Evolutionary conservation across 2,113 vertebrate genomes (phyloP).

Genomic region (Cebus imitator): DNA sequence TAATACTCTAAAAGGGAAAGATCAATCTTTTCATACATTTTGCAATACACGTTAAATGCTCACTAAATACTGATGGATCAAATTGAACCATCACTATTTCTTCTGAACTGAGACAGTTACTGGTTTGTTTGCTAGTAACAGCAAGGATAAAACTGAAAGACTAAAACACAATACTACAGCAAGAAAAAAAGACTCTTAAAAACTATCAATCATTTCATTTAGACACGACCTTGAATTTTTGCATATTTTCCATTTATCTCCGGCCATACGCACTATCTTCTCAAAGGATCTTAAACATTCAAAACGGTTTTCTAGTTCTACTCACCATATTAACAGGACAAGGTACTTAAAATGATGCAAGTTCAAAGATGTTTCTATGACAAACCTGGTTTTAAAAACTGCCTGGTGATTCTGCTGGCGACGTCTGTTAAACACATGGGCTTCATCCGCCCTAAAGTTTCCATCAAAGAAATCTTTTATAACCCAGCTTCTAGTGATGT

Average conservation of each 20-base stretch:
- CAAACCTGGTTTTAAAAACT: constrained; percentile 20
- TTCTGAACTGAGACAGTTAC: neutral
- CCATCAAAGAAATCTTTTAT: constrained; percentile 35
- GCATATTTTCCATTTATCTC: neutral
- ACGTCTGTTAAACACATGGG: constrained; percentile 46
- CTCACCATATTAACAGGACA: neutral
- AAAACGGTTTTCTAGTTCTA: neutral
- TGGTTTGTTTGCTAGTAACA: neutral
- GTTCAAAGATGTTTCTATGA: neutral
- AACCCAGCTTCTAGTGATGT: neutral
- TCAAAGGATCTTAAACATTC: neutral
- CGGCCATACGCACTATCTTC: neutral
- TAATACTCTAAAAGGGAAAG: neutral
- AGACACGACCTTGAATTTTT: neutral
- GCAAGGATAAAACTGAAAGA: neutral
- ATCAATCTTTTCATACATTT: neutral
- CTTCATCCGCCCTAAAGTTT: neutral
- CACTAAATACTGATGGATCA: neutral
- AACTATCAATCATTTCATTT: neutral
- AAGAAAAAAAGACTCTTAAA: neutral
- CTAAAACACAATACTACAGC: neutral
- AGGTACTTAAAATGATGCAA: neutral
- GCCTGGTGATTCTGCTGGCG: neutral
- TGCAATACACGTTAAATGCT: neutral
- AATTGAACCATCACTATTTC: neutral